phyloP scores from a whole-genome alignment of 2,113 vertebrate genomes.

The Chamaea fasciata region DNA sequence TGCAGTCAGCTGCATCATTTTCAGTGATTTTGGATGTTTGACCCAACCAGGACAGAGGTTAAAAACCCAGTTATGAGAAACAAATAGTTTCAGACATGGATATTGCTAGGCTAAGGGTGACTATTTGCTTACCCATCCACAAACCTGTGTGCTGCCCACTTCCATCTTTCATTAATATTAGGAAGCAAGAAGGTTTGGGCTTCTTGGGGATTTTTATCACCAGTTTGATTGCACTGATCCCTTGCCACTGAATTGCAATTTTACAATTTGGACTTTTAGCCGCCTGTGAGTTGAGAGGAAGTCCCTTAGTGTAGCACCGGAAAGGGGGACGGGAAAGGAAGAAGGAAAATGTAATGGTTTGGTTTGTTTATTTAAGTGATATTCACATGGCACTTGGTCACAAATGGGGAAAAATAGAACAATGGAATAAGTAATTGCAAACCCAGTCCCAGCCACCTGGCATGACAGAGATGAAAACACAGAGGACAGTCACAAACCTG shows the following conservation, averaged over 20 bases:
- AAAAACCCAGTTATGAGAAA: not conserved
- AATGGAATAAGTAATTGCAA: constrained; percentile 30
- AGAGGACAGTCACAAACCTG: not conserved
- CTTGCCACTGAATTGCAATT: not conserved
- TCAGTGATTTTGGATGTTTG: not conserved
- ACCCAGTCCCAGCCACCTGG: constrained; percentile 1
- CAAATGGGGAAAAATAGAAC: constrained; percentile 2
- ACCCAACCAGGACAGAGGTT: not conserved
- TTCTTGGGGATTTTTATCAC: not conserved
- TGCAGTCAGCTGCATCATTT: not conserved
- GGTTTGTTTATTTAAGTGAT: constrained; percentile 16
- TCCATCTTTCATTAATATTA: not conserved
- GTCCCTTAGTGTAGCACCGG: not conserved
- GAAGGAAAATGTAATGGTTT: constrained; percentile 16
- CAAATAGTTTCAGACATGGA: not conserved
- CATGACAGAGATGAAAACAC: not conserved
- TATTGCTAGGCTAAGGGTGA: not conserved
- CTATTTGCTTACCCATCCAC: not conserved
- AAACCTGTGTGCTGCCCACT: not conserved
- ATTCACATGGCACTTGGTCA: constrained; percentile 11
- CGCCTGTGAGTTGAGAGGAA: not conserved
- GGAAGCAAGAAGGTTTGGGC: not conserved
- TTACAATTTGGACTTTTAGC: not conserved
- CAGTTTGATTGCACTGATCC: not conserved
- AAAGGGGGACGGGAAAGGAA: not conserved